Evolutionary conservation across 2,797 vertebrate species (phyloP).

Genomic region (Sphenodon punctatus): DNA sequence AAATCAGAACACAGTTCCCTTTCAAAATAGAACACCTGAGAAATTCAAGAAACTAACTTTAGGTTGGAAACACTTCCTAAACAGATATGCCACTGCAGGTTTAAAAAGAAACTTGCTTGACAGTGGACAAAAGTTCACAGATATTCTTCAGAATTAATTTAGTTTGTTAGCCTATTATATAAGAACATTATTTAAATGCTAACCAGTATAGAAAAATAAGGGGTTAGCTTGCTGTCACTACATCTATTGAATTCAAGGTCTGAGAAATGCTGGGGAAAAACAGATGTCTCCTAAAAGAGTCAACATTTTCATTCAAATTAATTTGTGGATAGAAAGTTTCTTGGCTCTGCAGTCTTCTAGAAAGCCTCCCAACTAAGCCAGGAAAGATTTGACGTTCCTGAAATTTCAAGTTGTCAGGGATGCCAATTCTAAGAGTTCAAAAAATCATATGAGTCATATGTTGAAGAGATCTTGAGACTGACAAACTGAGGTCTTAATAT

Average conservation of each 20-base stretch:
- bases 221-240: background rate
- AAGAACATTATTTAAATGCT: background rate
- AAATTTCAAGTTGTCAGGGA: background rate
- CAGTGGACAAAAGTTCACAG: no score
- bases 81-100: background rate
- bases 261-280: background rate
- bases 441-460: no score
- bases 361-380: background rate
- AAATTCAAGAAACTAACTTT: constrained; percentile 1
- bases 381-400: background rate
- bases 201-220: background rate
- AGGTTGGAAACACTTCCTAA: background rate
- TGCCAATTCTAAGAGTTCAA: no score
- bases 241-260: background rate
- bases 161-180: background rate
- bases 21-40: constrained; percentile 26
- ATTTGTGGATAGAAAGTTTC: no score
- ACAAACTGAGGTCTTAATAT: no score
- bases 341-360: no score
- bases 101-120: no score
- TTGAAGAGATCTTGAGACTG: no score
- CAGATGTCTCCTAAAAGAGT: background rate
- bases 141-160: no score
- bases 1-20: constrained; percentile 55
- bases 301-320: background rate